Percentiles rank a stretch among this genome's conserved stretches.
Evolutionary conservation across 2,113 vertebrate species (phyloP).

Genomic region (Sciurus niger): DNA sequence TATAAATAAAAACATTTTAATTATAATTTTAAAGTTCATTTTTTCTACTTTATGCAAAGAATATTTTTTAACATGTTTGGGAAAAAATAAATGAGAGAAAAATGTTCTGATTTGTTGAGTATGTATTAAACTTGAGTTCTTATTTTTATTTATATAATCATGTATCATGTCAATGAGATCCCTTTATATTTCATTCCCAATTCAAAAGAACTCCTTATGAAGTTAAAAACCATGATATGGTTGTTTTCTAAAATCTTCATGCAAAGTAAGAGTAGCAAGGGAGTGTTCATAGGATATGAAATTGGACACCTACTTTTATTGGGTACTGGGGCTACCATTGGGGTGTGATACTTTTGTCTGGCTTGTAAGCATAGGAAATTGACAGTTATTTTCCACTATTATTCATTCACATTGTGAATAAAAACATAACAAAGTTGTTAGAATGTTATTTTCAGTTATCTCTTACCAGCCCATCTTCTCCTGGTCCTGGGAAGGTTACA

Average conservation of each 20-base stretch:
- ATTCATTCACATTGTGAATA: slow-evolving; percentile 46
- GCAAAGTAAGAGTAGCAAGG: slow-evolving; percentile 61
- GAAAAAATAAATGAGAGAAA: not conserved
- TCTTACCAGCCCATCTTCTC: slow-evolving; percentile 98
- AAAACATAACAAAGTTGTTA: slow-evolving; percentile 11
- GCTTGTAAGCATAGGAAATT: not conserved
- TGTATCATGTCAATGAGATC: slow-evolving; percentile 33
- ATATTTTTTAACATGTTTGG: slow-evolving; percentile 8
- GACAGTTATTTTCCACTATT: slow-evolving; percentile 30
- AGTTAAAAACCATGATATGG: not conserved
- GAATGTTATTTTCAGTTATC: slow-evolving; percentile 52
- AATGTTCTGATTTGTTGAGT: not conserved
- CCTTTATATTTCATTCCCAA: not conserved
- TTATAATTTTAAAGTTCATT: slow-evolving; percentile 36
- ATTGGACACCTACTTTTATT: slow-evolving; percentile 68
- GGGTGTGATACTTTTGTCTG: slow-evolving; percentile 51
- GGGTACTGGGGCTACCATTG: slow-evolving; percentile 56
- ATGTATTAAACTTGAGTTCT: not conserved
- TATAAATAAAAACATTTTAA: slow-evolving; percentile 56
- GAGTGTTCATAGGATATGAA: slow-evolving; percentile 50
- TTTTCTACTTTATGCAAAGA: slow-evolving; percentile 33
- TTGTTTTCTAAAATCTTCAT: slow-evolving; percentile 24
- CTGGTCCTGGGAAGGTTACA: slow-evolving; percentile 94
- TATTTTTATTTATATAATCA: slow-evolving; percentile 38
- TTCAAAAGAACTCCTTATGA: slow-evolving; percentile 13